Evolutionary conservation across 2,888 invertebrate genomes (phyloP).

Genomic region (Dicranocentrus wangi): DNA sequence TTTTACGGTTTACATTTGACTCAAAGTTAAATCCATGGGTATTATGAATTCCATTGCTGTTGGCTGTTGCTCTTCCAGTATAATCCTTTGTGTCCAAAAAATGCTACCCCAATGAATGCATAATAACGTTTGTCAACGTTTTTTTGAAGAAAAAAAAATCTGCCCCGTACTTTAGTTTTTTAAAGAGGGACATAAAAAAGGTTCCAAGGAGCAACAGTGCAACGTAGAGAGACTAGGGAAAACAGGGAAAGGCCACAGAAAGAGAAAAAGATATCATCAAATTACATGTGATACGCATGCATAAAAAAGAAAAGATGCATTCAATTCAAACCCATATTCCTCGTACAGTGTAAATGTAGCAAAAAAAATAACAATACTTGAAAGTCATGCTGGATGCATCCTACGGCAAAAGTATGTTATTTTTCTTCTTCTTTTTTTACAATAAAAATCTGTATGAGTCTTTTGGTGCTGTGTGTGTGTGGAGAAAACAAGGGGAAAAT

Average conservation of each 20-base stretch:
- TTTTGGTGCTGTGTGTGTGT: too few species aligned
- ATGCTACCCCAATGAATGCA: not conserved
- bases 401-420: not conserved
- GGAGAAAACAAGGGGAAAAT: conserved; percentile 15
- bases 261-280: conserved; percentile 58
- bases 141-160: too few species aligned
- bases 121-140: too few species aligned
- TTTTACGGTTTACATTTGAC: not conserved
- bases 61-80: conserved; percentile 23
- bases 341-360: conserved; percentile 35
- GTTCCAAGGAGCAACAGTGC: conserved; percentile 46
- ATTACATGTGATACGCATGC: conserved; percentile 54
- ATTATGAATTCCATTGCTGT: conserved; percentile 41
- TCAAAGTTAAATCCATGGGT: conserved; percentile 11
- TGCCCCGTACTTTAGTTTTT: too few species aligned
- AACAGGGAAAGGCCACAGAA: not conserved
- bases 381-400: conserved; percentile 5
- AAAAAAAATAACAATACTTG: conserved; percentile 20
- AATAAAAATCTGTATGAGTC: conserved; percentile 10
- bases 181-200: too few species aligned
- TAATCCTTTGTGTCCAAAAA: not conserved
- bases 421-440: too few species aligned
- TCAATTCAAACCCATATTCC: conserved; percentile 42
- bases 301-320: conserved; percentile 42
- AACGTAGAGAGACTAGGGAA: too few species aligned